Percentiles rank a stretch among this genome's conserved stretches.
These are phyloP conservation scores for Tanypteryx hageni DNA, from an alignment of 2,888 invertebrate genomes.

Conservation along the genomic window DNA sequence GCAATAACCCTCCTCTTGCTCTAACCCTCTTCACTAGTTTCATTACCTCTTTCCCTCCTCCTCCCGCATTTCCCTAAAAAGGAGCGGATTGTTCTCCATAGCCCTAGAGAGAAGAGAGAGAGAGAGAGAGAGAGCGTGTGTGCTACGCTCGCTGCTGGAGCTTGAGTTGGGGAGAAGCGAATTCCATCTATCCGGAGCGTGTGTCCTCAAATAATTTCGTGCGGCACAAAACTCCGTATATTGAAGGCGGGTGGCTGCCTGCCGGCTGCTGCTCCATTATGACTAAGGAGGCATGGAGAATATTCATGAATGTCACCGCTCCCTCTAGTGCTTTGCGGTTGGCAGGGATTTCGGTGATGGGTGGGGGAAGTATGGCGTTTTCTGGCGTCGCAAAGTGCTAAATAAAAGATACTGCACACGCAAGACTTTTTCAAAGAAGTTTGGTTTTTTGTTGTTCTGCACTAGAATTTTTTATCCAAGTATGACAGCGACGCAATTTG, in stretches of 20 bases:
- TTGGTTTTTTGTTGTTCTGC: neutral
- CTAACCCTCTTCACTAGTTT: neutral
- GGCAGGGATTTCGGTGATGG: neutral
- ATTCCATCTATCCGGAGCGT: neutral
- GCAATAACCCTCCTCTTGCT: neutral
- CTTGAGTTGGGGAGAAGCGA: neutral
- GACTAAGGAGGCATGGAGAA: slow-evolving; percentile 35
- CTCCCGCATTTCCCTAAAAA: slow-evolving; percentile 8
- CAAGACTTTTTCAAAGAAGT: neutral
- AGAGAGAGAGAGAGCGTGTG: neutral
- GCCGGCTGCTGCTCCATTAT: slow-evolving; percentile 24
- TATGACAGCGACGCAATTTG: no score
- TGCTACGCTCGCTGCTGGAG: neutral
- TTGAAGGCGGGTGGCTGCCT: slow-evolving; percentile 27
- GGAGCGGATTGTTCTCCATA: neutral
- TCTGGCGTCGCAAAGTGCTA: slow-evolving; percentile 15
- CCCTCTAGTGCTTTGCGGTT: slow-evolving; percentile 7
- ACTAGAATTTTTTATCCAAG: no score
- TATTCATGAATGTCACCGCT: slow-evolving; percentile 30
- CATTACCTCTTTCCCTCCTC: neutral
- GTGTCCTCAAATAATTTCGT: slow-evolving; percentile 32
- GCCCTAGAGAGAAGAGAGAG: neutral
- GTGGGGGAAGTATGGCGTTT: neutral
- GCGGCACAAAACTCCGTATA: slow-evolving; percentile 24
- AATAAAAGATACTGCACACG: neutral